Evolutionary conservation across 2,113 vertebrate genomes (phyloP), one percentile per base, ranked within the genome.

Genomic region (Gobio gobio): DNA sequence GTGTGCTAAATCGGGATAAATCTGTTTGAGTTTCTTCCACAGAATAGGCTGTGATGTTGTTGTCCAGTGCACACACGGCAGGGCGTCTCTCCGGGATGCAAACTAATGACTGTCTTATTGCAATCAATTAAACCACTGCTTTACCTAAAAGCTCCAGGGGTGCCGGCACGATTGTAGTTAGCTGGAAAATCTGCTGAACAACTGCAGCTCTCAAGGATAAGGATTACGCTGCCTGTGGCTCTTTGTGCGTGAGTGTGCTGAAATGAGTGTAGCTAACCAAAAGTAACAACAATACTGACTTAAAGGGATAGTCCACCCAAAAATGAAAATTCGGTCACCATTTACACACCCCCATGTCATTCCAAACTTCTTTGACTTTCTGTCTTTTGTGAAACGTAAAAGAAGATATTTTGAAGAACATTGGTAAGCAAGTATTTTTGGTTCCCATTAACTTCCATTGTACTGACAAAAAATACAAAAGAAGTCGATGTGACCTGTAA

Each of bases 71-170:
- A 47, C 40, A 80, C 78, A 47, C 58, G 12, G 78, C 78, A 63
- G 78, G 78, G 78, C 40, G 40, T 80, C 78, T 79, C 78, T 80
- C 58, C 58, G 24, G 78, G 78, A 80, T 26, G 58, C 78, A 80
- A 78, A 85, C 64, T 58, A 75, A 84, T 84, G 82, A 80, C 47
- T 56, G 66, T 73, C 68, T 87, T 75, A 74, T 75, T 78, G 63
- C 61, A 18, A 70, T 51, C 73, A 79, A 56, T 82, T 66, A 81
- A 76, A 78, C 66, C 54, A 33, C 49, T 43, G 78, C 36, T 59
- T 79, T 70, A 9, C 14, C 82, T 79, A 20, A 68, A 33, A 36
- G 66, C 66, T 80, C 36, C 64, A 82, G 72, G 80, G 73, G 49
- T 68, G 26, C 68, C 33, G 3, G 40, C 20, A 26, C 9, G 56